Conservation (phyloP, 2,113 vertebrate species). For the Rafetus swinhoei region DNA sequence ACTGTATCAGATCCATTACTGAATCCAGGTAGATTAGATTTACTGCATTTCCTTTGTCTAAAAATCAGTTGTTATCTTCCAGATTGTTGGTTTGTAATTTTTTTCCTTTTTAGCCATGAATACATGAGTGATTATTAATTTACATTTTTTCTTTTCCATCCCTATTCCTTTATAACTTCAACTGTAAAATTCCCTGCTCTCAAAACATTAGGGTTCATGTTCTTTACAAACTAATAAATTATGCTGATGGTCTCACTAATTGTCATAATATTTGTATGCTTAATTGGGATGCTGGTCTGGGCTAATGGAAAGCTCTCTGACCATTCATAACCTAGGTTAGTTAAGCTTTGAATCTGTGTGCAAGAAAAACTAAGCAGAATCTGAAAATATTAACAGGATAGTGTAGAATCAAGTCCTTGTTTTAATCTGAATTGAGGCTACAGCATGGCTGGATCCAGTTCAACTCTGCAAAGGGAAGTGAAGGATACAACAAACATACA, state of each 20-base stretch:
- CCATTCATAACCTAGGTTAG: background rate
- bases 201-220: background rate
- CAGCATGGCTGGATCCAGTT: background rate
- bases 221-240: background rate
- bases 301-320: background rate
- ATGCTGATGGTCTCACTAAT: background rate
- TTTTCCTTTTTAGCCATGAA: background rate
- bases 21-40: no score
- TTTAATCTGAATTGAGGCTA: background rate
- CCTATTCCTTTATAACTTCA: background rate
- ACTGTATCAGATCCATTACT: no score
- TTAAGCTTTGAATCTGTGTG: background rate
- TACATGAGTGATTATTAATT: background rate
- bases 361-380: background rate
- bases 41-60: no score
- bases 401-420: accelerated
- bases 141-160: background rate
- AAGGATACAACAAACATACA: background rate
- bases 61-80: background rate
- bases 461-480: background rate
- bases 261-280: background rate
- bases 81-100: background rate
- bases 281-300: background rate
- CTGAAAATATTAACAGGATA: background rate
- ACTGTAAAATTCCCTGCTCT: background rate